These are phyloP conservation scores for Myripristis jacobus DNA, from an alignment of 2,797 vertebrate species.

Conservation along the genomic window DNA sequence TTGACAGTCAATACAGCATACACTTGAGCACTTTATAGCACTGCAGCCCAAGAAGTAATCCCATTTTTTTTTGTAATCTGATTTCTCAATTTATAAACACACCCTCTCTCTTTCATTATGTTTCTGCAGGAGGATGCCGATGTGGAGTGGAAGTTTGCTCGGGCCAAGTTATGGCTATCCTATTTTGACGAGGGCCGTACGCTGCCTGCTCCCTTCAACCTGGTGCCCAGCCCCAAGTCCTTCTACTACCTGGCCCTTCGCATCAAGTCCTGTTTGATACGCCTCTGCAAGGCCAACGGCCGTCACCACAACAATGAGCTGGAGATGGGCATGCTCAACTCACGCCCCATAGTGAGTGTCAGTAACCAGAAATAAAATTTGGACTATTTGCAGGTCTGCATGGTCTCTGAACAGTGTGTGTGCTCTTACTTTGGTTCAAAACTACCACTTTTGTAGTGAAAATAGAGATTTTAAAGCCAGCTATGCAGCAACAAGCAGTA, in stretches of 20 bases:
- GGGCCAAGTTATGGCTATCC: slow-evolving; percentile 96
- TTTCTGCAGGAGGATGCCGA: slow-evolving; percentile 91
- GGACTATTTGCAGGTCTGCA: no score
- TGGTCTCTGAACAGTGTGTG: no score
- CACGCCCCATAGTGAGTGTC: slow-evolving; percentile 85
- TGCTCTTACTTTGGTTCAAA: no score
- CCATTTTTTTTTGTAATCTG: no score
- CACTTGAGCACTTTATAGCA: no score
- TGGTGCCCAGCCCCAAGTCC: slow-evolving; percentile 97
- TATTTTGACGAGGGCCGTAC: slow-evolving; percentile 98
- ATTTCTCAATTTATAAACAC: no score
- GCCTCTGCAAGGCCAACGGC: slow-evolving; percentile 92
- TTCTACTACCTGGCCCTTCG: slow-evolving; percentile 96
- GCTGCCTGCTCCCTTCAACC: slow-evolving; percentile 94
- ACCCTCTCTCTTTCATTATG: not conserved
- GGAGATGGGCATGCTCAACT: slow-evolving; percentile 96
- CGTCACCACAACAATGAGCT: slow-evolving; percentile 90
- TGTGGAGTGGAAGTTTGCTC: slow-evolving; percentile 98
- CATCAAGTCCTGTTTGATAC: slow-evolving; percentile 92
- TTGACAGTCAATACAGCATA: not conserved
- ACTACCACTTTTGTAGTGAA: no score
- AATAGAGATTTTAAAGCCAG: no score
- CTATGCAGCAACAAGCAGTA: no score
- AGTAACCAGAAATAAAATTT: not conserved
- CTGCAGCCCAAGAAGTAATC: no score